These are phyloP conservation scores for Lepeophtheirus salmonis DNA, from an alignment of 1,140 invertebrate species.

Conservation along the genomic window DNA sequence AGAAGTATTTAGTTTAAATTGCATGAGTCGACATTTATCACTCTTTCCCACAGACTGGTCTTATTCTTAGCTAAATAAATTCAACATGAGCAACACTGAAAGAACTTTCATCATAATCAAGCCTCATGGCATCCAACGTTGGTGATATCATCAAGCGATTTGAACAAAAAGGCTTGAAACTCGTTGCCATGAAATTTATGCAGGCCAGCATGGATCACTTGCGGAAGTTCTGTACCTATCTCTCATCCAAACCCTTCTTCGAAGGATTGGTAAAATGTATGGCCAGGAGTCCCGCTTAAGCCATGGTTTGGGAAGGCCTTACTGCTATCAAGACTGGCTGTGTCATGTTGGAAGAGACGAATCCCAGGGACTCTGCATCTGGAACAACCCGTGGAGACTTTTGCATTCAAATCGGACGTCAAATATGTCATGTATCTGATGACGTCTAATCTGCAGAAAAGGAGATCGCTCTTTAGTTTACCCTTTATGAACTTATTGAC, in stretches of 20 bases:
- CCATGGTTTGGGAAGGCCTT: constrained; percentile 94
- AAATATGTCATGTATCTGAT: constrained; percentile 89
- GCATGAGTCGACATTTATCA: no score
- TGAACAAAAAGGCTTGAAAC: constrained; percentile 90
- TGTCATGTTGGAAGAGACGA: constrained; percentile 84
- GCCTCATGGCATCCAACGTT: constrained; percentile 89
- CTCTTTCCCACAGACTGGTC: no score
- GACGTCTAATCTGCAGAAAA: constrained; percentile 84
- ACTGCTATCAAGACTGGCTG: constrained; percentile 86
- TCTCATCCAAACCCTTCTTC: constrained; percentile 73
- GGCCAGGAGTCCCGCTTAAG: constrained; percentile 86
- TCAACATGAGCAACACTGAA: constrained; percentile 43
- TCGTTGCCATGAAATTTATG: constrained; percentile 85
- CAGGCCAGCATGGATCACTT: constrained; percentile 57
- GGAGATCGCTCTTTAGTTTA: constrained; percentile 92
- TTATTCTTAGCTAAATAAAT: background rate
- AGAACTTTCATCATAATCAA: constrained; percentile 97
- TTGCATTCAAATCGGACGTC: constrained; percentile 57
- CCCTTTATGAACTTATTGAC: constrained; percentile 58
- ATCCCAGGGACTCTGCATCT: constrained; percentile 74
- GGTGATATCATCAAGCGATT: constrained; percentile 90
- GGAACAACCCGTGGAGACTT: constrained; percentile 89
- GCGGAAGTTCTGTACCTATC: constrained; percentile 76
- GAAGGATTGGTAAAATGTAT: constrained; percentile 85
- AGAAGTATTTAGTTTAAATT: no score